phyloP scores from a whole-genome alignment of 1,140 invertebrate genomes.

The Saccostrea cuccullata region DNA sequence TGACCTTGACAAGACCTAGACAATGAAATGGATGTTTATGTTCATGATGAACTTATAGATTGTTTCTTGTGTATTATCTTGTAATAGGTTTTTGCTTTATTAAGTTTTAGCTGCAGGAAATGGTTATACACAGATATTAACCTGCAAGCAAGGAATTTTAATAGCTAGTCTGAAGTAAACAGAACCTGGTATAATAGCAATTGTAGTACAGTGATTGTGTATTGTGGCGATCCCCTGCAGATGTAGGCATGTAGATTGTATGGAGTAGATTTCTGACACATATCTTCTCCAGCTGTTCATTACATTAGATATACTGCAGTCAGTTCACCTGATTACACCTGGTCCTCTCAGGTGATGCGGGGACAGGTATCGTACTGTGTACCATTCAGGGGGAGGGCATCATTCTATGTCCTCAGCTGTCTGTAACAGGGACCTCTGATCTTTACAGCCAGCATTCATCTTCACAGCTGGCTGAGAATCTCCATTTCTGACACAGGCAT shows the following conservation, averaged over 20 bases:
- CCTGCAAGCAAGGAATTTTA: constrained; percentile 12
- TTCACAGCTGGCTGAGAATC: neutral
- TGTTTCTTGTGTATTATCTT: neutral
- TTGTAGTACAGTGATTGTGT: constrained; percentile 10
- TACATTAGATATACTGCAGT: constrained; percentile 5
- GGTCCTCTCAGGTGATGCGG: constrained; percentile 2
- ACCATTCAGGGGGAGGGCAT: neutral
- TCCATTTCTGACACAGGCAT: neutral
- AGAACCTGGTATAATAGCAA: neutral
- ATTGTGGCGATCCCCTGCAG: neutral
- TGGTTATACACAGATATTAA: neutral
- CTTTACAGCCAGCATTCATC: neutral
- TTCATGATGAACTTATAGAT: neutral
- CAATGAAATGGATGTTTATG: neutral
- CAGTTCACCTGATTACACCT: constrained; percentile 4
- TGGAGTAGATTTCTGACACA: neutral
- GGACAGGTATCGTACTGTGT: neutral
- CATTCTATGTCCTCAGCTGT: neutral
- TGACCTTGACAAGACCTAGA: neutral
- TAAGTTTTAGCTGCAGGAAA: neutral
- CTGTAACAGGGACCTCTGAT: neutral
- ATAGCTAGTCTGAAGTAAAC: neutral
- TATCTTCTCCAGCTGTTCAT: neutral
- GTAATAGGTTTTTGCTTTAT: neutral
- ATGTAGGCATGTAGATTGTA: constrained; percentile 7